Conservation (phyloP, 1,140 invertebrate species). For the Galleria mellonella region DNA sequence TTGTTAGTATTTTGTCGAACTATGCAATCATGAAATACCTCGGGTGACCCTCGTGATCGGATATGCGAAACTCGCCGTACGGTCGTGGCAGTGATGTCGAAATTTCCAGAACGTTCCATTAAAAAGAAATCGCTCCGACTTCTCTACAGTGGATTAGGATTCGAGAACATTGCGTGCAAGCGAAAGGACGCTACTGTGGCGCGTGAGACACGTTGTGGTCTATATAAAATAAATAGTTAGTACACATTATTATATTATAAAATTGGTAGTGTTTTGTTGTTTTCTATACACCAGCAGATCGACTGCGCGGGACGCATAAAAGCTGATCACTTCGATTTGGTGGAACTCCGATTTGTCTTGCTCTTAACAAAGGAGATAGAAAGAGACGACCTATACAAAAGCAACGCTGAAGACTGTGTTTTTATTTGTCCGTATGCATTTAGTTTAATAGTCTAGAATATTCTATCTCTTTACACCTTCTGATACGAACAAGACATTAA, state of each 20-base stretch:
- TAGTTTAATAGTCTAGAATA: too few relatives aligned
- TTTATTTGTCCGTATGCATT: too few relatives aligned
- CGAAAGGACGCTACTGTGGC: slow-evolving; percentile 21
- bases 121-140: too few relatives aligned
- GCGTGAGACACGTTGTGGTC: slow-evolving; percentile 16
- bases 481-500: too few relatives aligned
- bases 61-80: too few relatives aligned
- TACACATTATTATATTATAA: slow-evolving; percentile 17
- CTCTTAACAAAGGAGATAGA: not conserved
- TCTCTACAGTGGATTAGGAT: not conserved
- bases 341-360: not conserved
- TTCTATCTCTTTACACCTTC: too few relatives aligned
- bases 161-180: slow-evolving; percentile 1
- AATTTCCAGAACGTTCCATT: too few relatives aligned
- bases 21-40: too few relatives aligned
- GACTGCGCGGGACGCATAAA: not conserved
- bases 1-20: too few relatives aligned
- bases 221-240: slow-evolving; percentile 30
- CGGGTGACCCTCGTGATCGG: too few relatives aligned
- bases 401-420: too few relatives aligned
- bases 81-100: too few relatives aligned
- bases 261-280: slow-evolving; percentile 28
- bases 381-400: not conserved
- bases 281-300: slow-evolving; percentile 9
- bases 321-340: not conserved